Conservation (phyloP, 2,888 invertebrate species). For the Orgyia antiqua region DNA sequence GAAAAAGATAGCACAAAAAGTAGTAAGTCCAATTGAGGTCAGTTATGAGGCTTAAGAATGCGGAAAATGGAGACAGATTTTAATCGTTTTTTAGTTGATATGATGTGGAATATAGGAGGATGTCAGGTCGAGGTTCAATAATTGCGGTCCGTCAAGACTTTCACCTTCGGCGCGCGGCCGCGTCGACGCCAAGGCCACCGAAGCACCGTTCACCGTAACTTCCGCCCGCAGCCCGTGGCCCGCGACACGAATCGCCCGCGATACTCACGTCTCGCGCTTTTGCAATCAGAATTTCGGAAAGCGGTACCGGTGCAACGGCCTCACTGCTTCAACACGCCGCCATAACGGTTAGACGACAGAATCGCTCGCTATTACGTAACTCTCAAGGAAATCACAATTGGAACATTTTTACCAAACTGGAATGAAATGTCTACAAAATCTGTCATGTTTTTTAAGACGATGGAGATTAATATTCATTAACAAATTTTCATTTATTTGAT, state of each 20-base stretch:
- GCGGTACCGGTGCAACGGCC: constrained; percentile 46
- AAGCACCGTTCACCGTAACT: constrained; percentile 62
- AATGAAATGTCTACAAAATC: no score
- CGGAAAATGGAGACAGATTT: no score
- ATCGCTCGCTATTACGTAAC: constrained; percentile 42
- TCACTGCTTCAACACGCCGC: constrained; percentile 29
- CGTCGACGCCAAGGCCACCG: constrained; percentile 62
- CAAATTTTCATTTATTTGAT: no score
- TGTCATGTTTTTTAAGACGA: no score
- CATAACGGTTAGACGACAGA: constrained; percentile 38
- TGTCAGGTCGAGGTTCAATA: constrained; percentile 70
- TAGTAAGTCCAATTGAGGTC: no score
- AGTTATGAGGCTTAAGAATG: no score
- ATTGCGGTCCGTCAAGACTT: constrained; percentile 69
- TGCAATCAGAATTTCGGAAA: constrained; percentile 59
- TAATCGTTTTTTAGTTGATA: no score
- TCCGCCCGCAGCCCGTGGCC: constrained; percentile 45
- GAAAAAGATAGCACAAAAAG: neutral
- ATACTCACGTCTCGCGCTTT: constrained; percentile 41
- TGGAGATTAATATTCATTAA: no score
- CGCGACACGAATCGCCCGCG: constrained; percentile 30
- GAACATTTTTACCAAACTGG: constrained; percentile 25
- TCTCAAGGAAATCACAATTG: constrained; percentile 36
- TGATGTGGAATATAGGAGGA: constrained; percentile 58
- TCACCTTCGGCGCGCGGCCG: constrained; percentile 71